These are phyloP conservation scores for Cerastoderma edule DNA, from an alignment of 2,888 invertebrate genomes.

Conservation along the genomic window DNA sequence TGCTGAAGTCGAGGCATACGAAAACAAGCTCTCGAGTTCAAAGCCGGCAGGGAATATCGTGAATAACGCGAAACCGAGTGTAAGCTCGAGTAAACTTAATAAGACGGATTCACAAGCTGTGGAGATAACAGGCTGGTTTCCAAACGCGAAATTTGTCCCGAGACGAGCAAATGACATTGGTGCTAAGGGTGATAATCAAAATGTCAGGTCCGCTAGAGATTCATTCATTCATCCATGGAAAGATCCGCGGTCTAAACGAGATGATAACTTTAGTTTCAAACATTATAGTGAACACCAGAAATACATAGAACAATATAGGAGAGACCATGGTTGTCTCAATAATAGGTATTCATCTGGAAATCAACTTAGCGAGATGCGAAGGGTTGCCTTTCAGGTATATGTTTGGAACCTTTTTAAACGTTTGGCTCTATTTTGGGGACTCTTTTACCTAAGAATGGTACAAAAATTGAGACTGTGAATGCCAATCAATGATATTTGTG, in stretches of 20 bases:
- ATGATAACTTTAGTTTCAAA: conserved; percentile 67
- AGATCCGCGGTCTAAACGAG: conserved; percentile 58
- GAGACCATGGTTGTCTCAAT: conserved; percentile 60
- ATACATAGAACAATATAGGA: conserved; percentile 73
- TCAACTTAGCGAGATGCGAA: conserved; percentile 47
- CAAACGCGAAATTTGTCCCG: conserved; percentile 63
- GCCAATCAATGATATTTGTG: too few species aligned
- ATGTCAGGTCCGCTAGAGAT: conserved; percentile 36
- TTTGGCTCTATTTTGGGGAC: too few species aligned
- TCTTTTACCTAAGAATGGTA: too few species aligned
- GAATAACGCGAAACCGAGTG: conserved; percentile 45
- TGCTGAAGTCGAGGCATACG: conserved; percentile 52
- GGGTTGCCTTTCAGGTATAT: conserved; percentile 55
- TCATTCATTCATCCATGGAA: conserved; percentile 61
- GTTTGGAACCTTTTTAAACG: too few species aligned
- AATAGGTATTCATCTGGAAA: conserved; percentile 39
- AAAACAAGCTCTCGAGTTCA: conserved; percentile 42
- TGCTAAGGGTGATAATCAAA: conserved; percentile 39
- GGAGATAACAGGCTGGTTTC: conserved; percentile 71
- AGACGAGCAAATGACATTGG: conserved; percentile 66
- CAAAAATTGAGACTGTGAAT: too few species aligned
- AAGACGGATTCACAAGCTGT: conserved; percentile 45
- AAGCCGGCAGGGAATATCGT: conserved; percentile 21
- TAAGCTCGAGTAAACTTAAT: conserved; percentile 29
- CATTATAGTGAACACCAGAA: conserved; percentile 64